Percentiles rank a stretch among this genome's conserved stretches.
Conservation (phyloP, 2,888 invertebrate species). For the Metacarcinus magister region DNA sequence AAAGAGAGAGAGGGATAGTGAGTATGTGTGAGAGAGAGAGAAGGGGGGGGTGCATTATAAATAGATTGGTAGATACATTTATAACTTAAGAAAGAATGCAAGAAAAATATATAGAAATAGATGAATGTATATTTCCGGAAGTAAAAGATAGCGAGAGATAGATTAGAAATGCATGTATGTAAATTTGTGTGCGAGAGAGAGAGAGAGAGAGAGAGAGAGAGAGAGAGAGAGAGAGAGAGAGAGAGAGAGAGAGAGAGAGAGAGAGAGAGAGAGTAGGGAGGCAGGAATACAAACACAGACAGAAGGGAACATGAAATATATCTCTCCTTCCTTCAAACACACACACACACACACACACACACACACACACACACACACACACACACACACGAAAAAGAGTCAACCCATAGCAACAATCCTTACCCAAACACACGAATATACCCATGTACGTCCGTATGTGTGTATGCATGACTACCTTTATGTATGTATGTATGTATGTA, state of each 20-base stretch:
- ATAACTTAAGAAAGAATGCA: no score
- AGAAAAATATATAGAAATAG: no score
- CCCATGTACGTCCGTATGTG: background rate
- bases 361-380: background rate
- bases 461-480: background rate
- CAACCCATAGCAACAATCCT: no score
- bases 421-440: background rate
- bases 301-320: background rate
- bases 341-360: background rate
- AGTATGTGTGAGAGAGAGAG: background rate
- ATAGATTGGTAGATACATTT: no score
- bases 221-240: background rate
- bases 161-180: no score
- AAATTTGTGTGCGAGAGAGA: no score
- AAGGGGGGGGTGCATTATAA: background rate
- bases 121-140: no score
- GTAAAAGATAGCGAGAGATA: no score
- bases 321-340: background rate
- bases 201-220: conserved; percentile 10
- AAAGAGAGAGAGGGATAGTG: background rate
- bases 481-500: background rate
- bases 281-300: background rate
- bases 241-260: background rate
- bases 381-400: conserved; percentile 2
- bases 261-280: background rate